Conservation (phyloP, 2,888 invertebrate genomes). For the Pheosia tremula region DNA sequence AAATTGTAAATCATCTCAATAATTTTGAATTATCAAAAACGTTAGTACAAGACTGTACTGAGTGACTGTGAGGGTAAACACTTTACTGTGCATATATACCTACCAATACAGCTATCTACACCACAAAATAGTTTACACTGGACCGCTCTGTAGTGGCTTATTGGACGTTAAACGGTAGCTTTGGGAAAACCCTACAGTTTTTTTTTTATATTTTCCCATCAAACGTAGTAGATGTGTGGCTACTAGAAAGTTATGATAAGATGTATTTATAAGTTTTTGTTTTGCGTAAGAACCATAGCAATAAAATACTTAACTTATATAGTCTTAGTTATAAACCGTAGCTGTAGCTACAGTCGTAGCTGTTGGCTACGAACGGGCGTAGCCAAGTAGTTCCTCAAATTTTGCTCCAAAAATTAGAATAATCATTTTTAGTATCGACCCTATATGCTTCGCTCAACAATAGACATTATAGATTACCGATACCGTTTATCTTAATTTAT, state of each 20-base stretch:
- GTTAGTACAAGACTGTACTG: background rate
- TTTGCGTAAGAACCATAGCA: no score
- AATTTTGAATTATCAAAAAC: background rate
- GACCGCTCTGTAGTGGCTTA: constrained; percentile 34
- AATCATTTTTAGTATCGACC: no score
- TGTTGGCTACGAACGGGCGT: no score
- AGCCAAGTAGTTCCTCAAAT: no score
- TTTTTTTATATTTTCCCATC: constrained; percentile 32
- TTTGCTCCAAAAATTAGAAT: no score
- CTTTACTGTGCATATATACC: constrained; percentile 33
- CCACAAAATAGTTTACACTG: constrained; percentile 36
- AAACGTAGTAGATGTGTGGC: constrained; percentile 24
- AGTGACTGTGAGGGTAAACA: constrained; percentile 37
- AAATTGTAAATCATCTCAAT: no score
- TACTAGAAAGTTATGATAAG: background rate
- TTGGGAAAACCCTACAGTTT: constrained; percentile 18
- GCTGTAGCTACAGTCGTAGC: no score
- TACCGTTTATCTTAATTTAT: no score
- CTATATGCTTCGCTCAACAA: no score
- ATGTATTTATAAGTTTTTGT: background rate
- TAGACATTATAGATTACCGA: no score
- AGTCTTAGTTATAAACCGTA: no score
- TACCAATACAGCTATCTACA: constrained; percentile 22
- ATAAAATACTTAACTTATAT: no score
- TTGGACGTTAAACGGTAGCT: constrained; percentile 32